phyloP scores from a whole-genome alignment of 1,140 invertebrate species.

The Philopotamus ludificatus region DNA sequence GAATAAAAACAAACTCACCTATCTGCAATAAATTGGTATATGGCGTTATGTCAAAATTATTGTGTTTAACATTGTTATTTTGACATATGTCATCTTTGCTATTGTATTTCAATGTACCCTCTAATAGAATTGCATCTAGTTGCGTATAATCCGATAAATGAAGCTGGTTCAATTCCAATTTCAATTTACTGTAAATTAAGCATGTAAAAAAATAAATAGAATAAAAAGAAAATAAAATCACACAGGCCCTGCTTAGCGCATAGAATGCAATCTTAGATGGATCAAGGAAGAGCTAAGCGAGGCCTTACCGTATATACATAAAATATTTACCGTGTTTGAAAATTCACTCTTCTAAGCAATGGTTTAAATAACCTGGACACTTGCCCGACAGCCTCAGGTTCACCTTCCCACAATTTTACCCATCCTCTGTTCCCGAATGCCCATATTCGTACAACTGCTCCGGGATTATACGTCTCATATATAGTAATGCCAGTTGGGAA shows the following conservation, averaged over 20 bases:
- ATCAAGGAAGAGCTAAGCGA: too few species aligned
- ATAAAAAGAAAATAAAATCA: too few species aligned
- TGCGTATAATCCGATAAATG: slow-evolving; percentile 84
- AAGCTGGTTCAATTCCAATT: slow-evolving; percentile 83
- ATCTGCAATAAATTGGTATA: too few species aligned
- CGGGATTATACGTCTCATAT: slow-evolving; percentile 90
- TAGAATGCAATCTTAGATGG: too few species aligned
- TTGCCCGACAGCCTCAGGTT: slow-evolving; percentile 61
- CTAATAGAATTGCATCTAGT: slow-evolving; percentile 78
- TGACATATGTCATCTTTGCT: too few species aligned
- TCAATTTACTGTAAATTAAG: slow-evolving; percentile 65
- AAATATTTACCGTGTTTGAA: slow-evolving; percentile 63
- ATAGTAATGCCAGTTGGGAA: slow-evolving; percentile 75
- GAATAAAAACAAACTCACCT: too few species aligned
- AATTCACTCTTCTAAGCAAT: slow-evolving; percentile 60
- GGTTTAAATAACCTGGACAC: slow-evolving; percentile 76
- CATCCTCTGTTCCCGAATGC: slow-evolving; percentile 62
- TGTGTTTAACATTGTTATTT: too few species aligned
- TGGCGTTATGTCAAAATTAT: too few species aligned
- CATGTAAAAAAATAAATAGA: neutral
- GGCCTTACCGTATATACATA: slow-evolving; percentile 16
- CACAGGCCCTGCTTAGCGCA: too few species aligned
- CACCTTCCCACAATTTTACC: slow-evolving; percentile 75
- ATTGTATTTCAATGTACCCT: slow-evolving; percentile 54
- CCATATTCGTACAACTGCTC: slow-evolving; percentile 80